Evolutionary conservation across 2,888 invertebrate species (phyloP).

Genomic region (Mythimna albipuncta): DNA sequence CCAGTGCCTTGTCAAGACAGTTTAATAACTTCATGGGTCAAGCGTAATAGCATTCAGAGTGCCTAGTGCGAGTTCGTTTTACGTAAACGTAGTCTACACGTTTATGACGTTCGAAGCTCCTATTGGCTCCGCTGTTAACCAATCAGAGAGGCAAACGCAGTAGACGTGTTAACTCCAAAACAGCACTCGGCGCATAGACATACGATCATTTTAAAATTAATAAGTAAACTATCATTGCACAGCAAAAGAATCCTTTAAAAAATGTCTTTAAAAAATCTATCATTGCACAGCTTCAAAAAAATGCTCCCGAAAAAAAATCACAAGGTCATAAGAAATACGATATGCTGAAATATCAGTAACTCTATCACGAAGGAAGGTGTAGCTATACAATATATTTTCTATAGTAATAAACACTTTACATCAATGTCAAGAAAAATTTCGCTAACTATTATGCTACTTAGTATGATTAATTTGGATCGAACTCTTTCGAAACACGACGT

Average conservation of each 20-base stretch:
- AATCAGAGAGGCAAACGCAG: too few species aligned
- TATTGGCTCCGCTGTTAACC: too few species aligned
- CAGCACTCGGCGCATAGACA: constrained; percentile 9
- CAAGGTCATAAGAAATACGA: constrained; percentile 47
- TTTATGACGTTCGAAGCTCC: too few species aligned
- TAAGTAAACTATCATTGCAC: background rate
- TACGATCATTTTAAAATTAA: background rate
- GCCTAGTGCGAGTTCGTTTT: too few species aligned
- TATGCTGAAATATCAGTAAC: constrained; percentile 43
- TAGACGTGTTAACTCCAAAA: too few species aligned
- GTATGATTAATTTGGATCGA: constrained; percentile 47
- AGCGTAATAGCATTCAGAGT: background rate
- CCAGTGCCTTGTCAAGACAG: constrained; percentile 18
- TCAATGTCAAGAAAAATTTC: constrained; percentile 70
- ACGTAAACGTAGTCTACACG: too few species aligned
- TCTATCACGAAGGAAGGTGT: constrained; percentile 39
- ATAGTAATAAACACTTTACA: constrained; percentile 65
- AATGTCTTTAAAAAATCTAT: constrained; percentile 40
- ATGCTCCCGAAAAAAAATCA: constrained; percentile 51
- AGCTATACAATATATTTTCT: constrained; percentile 15
- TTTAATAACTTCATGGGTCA: constrained; percentile 18
- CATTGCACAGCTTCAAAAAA: constrained; percentile 34
- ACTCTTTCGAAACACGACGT: constrained; percentile 32
- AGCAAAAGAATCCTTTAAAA: constrained; percentile 34
- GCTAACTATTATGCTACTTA: constrained; percentile 66